A percentile compares a stretch with the other conserved stretches of the same genome.
Conservation (phyloP, 1,140 invertebrate species). For the Atta colombica region DNA sequence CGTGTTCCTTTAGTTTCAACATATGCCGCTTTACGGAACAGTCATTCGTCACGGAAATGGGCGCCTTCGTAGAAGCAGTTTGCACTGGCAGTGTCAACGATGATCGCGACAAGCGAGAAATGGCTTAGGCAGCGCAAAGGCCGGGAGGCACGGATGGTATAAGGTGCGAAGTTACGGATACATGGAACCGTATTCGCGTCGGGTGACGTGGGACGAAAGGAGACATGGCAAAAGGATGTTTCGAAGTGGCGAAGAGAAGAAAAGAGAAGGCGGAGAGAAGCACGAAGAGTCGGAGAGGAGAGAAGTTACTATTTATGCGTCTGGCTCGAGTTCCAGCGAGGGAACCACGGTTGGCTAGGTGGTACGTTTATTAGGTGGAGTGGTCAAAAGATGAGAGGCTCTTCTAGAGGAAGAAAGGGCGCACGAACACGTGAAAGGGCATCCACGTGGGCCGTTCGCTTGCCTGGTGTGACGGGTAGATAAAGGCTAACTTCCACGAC, state of each 20-base stretch:
- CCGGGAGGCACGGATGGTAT: constrained; percentile 61
- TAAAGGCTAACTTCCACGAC: constrained; percentile 50
- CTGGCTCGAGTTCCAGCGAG: constrained; percentile 64
- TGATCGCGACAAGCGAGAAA: constrained; percentile 60
- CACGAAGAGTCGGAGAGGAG: constrained; percentile 25
- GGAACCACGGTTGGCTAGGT: constrained; percentile 53
- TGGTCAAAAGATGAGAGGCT: neutral
- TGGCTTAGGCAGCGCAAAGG: constrained; percentile 21
- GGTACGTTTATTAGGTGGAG: constrained; percentile 70
- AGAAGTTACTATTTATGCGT: constrained; percentile 72
- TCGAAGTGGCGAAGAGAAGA: neutral
- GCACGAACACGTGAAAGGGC: constrained; percentile 20
- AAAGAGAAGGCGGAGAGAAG: neutral
- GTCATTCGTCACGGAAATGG: constrained; percentile 23
- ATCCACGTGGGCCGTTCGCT: constrained; percentile 37
- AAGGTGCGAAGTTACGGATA: constrained; percentile 73
- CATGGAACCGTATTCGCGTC: constrained; percentile 26
- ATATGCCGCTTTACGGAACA: constrained; percentile 21
- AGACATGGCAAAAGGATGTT: constrained; percentile 50
- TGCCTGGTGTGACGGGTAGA: constrained; percentile 34
- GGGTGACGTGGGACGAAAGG: constrained; percentile 28
- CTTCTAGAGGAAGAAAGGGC: neutral
- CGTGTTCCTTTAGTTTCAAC: neutral
- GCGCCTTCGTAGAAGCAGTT: constrained; percentile 55
- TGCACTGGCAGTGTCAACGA: constrained; percentile 62